Evolutionary conservation across 1,140 invertebrate genomes (phyloP), one percentile per base, ranked within the genome.

Genomic region (Anastatus disparis): DNA sequence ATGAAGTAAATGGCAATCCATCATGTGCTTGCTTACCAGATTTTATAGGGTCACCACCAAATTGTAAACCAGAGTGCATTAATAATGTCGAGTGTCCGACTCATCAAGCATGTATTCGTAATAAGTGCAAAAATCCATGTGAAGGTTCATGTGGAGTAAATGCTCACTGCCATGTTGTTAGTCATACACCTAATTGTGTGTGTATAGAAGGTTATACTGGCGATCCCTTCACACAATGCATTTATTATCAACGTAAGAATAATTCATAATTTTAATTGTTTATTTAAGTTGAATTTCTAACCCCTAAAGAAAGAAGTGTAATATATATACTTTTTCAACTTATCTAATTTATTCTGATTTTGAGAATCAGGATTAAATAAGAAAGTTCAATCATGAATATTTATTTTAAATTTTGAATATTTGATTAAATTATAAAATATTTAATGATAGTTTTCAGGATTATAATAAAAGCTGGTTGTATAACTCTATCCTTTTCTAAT

Each of bases 91-190:
- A 87, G 38, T 87, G 86, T 66, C 71, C 79, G 13, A 75, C 58
- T 26, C 66, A 80, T 62, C 73, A 76, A 76, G 89, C 87, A 10
- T 90, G 89, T 74, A 86, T 89, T n/a, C 78, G 84, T 48, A 81
- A 87, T 70, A 90, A 89, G 81, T 93, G 91, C 31, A 84, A 82
- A 66, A 90, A 92, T 82, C 93, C 94, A 64, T 95, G 94, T 79
- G 88, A 90, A 31, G 93, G 93, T 22, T 90, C 91, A 27, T 95
- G 94, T 83, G 93, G 93, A 48, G 83, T 87, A 52, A 90, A 90
- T 74, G 89, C 91, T 24, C 86, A 91, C 64, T 94, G 93, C 81
- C 84, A 88, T 77, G 91, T 93, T 0, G 87, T 90, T 59, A 92
- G 91, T 75, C 92, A 94, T 83, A 87, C 90, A 56, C 92, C 91